Percentiles rank a stretch among this genome's conserved stretches.
phyloP scores from a whole-genome alignment of 2,888 invertebrate species.

The Sarcophaga subvicina region DNA sequence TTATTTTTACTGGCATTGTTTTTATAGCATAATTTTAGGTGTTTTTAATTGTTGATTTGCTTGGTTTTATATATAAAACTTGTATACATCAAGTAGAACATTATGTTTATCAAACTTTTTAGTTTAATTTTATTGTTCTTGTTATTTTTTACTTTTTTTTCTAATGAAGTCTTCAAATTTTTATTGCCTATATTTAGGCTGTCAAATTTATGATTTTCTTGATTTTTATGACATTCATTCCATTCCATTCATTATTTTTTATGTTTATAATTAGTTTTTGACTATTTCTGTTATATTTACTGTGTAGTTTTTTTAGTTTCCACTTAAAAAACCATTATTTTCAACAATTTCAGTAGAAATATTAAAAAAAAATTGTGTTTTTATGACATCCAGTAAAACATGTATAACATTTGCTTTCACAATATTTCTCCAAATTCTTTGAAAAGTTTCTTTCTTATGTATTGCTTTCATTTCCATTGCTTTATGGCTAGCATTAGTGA shows the following conservation, averaged over 20 bases:
- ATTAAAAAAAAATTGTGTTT: not conserved
- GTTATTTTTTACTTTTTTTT: too few relatives aligned
- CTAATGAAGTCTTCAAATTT: too few relatives aligned
- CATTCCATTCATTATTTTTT: not conserved
- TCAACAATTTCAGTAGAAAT: slow-evolving; percentile 13
- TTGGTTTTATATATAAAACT: too few relatives aligned
- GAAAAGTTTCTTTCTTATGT: slow-evolving; percentile 23
- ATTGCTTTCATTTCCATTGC: slow-evolving; percentile 4
- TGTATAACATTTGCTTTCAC: not conserved
- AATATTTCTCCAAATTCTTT: slow-evolving; percentile 3
- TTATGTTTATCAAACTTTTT: too few relatives aligned
- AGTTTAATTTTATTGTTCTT: too few relatives aligned
- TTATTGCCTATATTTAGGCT: not conserved
- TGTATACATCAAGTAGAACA: too few relatives aligned
- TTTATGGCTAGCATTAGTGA: too few relatives aligned
- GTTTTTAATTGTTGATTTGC: too few relatives aligned
- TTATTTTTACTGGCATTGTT: too few relatives aligned
- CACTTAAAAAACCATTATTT: slow-evolving; percentile 27
- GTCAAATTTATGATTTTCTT: slow-evolving; percentile 10
- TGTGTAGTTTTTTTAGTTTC: slow-evolving; percentile 24
- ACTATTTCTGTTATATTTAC: not conserved
- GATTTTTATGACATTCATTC: too few relatives aligned
- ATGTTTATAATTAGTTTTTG: slow-evolving; percentile 25
- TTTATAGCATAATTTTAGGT: too few relatives aligned
- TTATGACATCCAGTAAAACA: slow-evolving; percentile 19